A percentile compares a stretch with the other conserved stretches of the same genome.
phyloP scores from a whole-genome alignment of 1,140 invertebrate species.

The Amyelois transitella region DNA sequence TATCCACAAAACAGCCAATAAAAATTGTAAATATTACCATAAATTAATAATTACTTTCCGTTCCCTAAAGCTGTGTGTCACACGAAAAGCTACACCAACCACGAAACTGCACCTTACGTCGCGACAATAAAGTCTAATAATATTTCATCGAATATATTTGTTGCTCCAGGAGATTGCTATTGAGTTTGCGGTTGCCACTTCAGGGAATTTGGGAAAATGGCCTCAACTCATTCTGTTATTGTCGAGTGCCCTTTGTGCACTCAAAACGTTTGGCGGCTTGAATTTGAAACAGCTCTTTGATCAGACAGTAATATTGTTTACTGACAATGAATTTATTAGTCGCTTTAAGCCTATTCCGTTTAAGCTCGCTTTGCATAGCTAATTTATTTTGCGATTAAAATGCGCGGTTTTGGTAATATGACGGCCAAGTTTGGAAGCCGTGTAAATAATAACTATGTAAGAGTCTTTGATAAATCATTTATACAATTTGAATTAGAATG shows the following conservation, averaged over 20 bases:
- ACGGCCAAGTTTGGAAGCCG: too few relatives aligned
- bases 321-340: neutral
- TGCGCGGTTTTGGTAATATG: too few relatives aligned
- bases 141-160: slow-evolving; percentile 5
- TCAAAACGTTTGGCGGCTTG: neutral
- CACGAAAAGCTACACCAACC: neutral
- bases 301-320: neutral
- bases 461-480: too few relatives aligned
- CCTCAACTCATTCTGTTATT: neutral
- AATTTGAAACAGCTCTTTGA: neutral
- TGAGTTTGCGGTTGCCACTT: slow-evolving; percentile 18
- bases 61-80: neutral
- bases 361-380: neutral
- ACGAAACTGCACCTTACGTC: neutral
- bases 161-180: slow-evolving; percentile 20
- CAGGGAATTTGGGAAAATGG: slow-evolving; percentile 19
- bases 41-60: neutral
- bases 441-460: too few relatives aligned
- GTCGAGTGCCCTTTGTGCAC: neutral
- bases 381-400: neutral
- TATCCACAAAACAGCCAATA: too few relatives aligned
- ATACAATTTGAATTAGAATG: too few relatives aligned
- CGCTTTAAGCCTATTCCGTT: neutral
- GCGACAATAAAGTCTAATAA: neutral
- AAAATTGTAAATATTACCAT: too few relatives aligned